Conservation (phyloP, 1,140 invertebrate species). For the Heliconius himera region DNA sequence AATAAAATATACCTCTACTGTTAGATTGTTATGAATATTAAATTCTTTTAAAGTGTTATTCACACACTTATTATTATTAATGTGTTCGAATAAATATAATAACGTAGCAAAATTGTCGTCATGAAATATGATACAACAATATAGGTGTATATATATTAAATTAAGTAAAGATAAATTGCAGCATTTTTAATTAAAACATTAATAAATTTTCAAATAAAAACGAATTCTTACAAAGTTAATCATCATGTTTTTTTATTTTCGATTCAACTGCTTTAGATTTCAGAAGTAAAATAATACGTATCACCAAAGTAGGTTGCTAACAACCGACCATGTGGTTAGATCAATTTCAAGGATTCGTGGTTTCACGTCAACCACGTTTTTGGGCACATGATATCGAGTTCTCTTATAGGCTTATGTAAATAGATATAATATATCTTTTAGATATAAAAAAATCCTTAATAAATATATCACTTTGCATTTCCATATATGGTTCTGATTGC, state of each 20-base stretch:
- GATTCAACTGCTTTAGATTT: constrained; percentile 29
- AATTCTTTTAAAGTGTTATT: no score
- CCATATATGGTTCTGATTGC: neutral
- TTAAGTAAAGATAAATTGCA: no score
- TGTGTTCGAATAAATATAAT: no score
- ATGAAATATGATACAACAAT: no score
- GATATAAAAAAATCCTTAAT: neutral
- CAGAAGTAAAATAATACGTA: constrained; percentile 42
- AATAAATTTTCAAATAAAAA: no score
- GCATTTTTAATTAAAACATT: no score
- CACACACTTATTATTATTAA: no score
- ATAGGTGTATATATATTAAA: no score
- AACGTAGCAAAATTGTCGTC: no score
- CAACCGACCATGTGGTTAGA: constrained; percentile 67
- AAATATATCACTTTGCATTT: neutral
- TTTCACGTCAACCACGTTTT: constrained; percentile 53
- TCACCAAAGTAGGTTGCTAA: constrained; percentile 57
- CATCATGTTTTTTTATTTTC: neutral
- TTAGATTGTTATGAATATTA: no score
- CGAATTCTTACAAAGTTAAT: neutral
- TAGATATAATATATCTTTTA: constrained; percentile 2
- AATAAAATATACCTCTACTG: no score
- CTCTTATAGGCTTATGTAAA: constrained; percentile 9
- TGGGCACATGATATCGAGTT: constrained; percentile 45
- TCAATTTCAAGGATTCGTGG: constrained; percentile 73